Conservation (phyloP, 2,888 invertebrate species). For the Meteorus cinctellus region DNA sequence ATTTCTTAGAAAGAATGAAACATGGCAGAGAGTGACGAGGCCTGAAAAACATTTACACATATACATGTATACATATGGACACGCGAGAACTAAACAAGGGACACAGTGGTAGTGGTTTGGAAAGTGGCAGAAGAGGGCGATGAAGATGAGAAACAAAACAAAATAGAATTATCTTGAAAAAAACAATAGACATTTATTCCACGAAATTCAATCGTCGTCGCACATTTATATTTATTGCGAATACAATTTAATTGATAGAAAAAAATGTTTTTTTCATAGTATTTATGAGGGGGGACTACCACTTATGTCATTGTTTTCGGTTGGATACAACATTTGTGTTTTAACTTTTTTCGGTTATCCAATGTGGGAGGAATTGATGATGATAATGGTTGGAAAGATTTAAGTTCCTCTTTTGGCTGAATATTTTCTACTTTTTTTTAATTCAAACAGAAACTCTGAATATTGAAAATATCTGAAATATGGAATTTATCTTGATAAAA, state of each 20-base stretch:
- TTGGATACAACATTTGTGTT: no score
- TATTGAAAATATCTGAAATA: no score
- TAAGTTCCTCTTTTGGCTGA: no score
- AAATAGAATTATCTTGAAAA: conserved; percentile 6
- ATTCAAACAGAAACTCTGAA: no score
- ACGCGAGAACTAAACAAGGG: conserved; percentile 26
- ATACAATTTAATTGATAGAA: neutral
- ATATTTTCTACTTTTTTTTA: no score
- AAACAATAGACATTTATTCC: neutral
- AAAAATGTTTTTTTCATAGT: no score
- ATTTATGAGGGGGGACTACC: no score
- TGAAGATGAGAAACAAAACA: conserved; percentile 19
- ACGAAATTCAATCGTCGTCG: neutral
- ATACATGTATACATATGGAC: conserved; percentile 31
- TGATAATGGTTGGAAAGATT: no score
- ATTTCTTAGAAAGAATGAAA: conserved; percentile 67
- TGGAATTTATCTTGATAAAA: no score
- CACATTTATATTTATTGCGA: neutral
- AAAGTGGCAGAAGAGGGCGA: neutral
- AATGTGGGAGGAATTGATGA: no score
- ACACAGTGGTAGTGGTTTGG: neutral
- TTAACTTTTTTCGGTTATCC: no score
- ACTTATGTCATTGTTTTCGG: no score
- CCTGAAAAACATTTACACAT: conserved; percentile 41
- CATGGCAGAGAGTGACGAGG: conserved; percentile 61